Percentiles rank a stretch among this genome's conserved stretches.
phyloP scores from a whole-genome alignment of 35 echinoderm and acorn worm genomes.

The Hemicentrotus pulcherrimus region DNA sequence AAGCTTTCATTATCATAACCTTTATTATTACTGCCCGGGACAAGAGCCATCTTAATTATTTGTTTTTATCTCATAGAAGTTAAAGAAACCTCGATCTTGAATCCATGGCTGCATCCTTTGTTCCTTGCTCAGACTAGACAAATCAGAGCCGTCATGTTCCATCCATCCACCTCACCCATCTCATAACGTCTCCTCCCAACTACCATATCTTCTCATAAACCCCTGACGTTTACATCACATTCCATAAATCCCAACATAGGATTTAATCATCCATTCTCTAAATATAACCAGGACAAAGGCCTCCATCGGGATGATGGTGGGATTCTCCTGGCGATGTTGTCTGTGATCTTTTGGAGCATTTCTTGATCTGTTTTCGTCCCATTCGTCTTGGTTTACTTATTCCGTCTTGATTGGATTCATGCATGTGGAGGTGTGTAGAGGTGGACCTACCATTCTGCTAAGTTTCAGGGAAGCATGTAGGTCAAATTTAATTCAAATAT shows the following conservation, averaged over 20 bases:
- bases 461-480: background rate
- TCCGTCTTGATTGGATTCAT: background rate
- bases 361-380: background rate
- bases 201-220: constrained; percentile 25
- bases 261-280: constrained; percentile 7
- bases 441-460: background rate
- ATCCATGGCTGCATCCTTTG: background rate
- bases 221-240: background rate
- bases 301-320: background rate
- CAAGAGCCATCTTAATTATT: too few species aligned
- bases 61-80: background rate
- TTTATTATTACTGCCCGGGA: too few species aligned
- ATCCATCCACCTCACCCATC: background rate
- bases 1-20: too few species aligned
- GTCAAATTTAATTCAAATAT: background rate
- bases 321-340: background rate
- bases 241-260: background rate
- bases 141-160: constrained; percentile 8
- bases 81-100: background rate
- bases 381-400: background rate
- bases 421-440: background rate
- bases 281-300: background rate
- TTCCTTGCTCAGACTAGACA: background rate
- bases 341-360: background rate
- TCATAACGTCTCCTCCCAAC: background rate